Base-by-base conservation (phyloP, 2,113 vertebrate genomes). In the Colistium nudipinnis region DNA sequence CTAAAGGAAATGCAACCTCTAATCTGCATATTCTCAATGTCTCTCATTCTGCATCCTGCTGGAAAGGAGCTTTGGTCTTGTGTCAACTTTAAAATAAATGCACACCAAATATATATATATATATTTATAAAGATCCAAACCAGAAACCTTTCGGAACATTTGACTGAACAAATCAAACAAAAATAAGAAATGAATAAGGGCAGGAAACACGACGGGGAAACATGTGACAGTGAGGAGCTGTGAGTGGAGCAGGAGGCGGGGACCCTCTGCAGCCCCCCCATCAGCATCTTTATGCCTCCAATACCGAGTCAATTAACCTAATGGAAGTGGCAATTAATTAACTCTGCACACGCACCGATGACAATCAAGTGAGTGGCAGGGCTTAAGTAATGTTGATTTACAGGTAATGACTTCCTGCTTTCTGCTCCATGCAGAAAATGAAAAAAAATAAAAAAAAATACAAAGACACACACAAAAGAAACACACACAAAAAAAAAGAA, bases 261-360 rank as follows among this genome's bases (percentile, higher is more conserved):
- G 30, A 22, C 19, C n/a, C 11, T 27, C 43, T 14, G 24, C 41
- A 28, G 31, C 47, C 28, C 45, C 39, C 47, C 72, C 83, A 65
- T 57, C 77, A 61, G 64, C 70, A 75, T 78, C 74, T 56, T 38
- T 39, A 56, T 68, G 71, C 85, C 69, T 88, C 78, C 70, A 68
- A 75, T 43, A 82, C 28, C 27, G 22, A 80, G 76, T 81, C 89
- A 89, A 74, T 90, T 87, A 89, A 87, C 87, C 84, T 87, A 88
- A 89, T 89, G 84, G 80, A 89, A 81, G 70, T 76, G 75, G 81
- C 82, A 88, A 86, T 89, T 87, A 86, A 90, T 90, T 84, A 86
- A 84, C 72, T 76, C 20, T 0, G 73, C 84, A 84, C 82, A 87
- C 81, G 69, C 53, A 62, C 59, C 77, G 86, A 88, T 88, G 81